A percentile compares a stretch with the other conserved stretches of the same genome.
Conservation (phyloP, 1,140 invertebrate genomes). For the Aporrectodea caliginosa region DNA sequence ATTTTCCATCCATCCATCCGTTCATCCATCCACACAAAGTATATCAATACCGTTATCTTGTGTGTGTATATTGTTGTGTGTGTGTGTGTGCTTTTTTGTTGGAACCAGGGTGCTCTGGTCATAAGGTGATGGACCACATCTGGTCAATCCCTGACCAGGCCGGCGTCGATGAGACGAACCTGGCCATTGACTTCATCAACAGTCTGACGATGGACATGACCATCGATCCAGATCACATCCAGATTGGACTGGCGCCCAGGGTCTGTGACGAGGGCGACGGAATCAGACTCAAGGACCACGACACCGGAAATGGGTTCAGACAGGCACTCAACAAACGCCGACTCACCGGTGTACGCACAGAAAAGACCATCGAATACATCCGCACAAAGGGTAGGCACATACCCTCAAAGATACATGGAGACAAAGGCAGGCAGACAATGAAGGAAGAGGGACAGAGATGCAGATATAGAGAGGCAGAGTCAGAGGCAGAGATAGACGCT, state of each 20-base stretch:
- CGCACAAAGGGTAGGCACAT: background rate
- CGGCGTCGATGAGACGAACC: background rate
- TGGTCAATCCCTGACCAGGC: background rate
- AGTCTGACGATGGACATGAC: background rate
- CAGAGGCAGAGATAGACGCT: too few species aligned
- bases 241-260: background rate
- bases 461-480: too few species aligned
- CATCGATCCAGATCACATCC: background rate
- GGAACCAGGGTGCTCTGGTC: too few species aligned
- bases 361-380: background rate
- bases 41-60: too few species aligned
- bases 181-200: background rate
- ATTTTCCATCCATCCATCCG: too few species aligned
- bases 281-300: background rate
- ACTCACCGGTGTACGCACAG: background rate
- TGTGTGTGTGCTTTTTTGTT: too few species aligned
- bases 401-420: too few species aligned
- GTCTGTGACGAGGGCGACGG: background rate
- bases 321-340: background rate
- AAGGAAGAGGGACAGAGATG: too few species aligned
- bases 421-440: too few species aligned
- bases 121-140: background rate
- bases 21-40: too few species aligned
- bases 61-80: too few species aligned
- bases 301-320: background rate